These are phyloP conservation scores for Pollenia angustigena DNA, from an alignment of 2,888 invertebrate genomes.

Conservation along the genomic window DNA sequence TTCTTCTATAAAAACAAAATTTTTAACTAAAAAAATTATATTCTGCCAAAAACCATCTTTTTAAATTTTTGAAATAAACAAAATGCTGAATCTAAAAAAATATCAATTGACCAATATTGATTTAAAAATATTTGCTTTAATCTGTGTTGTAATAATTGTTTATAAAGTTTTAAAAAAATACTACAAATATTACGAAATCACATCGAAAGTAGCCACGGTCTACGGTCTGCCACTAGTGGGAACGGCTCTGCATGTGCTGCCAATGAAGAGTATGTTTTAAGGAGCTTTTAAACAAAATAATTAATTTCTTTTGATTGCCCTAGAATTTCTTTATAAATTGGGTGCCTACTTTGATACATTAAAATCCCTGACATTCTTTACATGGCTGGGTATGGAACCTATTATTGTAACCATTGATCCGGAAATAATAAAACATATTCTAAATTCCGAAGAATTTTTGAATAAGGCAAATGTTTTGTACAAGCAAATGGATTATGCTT, in stretches of 20 bases:
- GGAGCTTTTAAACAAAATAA: no score
- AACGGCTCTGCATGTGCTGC: neutral
- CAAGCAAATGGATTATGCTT: slow-evolving; percentile 45
- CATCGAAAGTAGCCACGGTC: slow-evolving; percentile 34
- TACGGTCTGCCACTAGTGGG: slow-evolving; percentile 61
- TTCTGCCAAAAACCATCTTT: neutral
- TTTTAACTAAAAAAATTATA: no score
- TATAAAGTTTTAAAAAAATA: slow-evolving; percentile 1
- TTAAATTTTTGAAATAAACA: neutral
- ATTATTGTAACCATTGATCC: slow-evolving; percentile 71
- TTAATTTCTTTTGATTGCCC: no score
- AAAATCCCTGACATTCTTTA: slow-evolving; percentile 45
- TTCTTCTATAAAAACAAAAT: no score
- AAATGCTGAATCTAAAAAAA: slow-evolving; percentile 1
- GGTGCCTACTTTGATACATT: slow-evolving; percentile 29
- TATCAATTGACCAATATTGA: neutral
- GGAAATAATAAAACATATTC: slow-evolving; percentile 63
- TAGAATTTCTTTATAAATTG: slow-evolving; percentile 31
- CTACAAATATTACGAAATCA: slow-evolving; percentile 30
- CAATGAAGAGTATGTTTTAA: slow-evolving; percentile 45
- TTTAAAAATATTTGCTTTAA: neutral
- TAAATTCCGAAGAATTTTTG: slow-evolving; percentile 69
- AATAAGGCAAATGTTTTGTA: slow-evolving; percentile 65
- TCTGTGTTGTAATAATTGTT: neutral
- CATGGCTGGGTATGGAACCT: slow-evolving; percentile 67